Evolutionary conservation across 1,140 invertebrate species (phyloP).

Genomic region (Ptiloglossa arizonensis): DNA sequence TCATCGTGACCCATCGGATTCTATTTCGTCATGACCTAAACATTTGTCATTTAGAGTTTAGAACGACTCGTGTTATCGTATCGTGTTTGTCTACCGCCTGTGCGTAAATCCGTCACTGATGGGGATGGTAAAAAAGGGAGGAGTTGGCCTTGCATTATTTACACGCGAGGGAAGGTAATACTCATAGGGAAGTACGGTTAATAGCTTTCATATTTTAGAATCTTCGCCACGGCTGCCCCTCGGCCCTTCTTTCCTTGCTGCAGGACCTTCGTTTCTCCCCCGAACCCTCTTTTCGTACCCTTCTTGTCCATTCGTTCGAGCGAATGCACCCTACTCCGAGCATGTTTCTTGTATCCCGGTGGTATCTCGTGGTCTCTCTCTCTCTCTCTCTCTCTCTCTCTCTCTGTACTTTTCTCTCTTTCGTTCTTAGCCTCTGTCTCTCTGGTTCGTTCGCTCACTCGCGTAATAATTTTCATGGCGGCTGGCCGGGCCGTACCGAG

Average conservation of each 20-base stretch:
- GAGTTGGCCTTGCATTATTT: conserved; percentile 70
- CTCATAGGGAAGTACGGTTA: conserved; percentile 70
- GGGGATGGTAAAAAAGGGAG: neutral
- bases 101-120: too few species aligned
- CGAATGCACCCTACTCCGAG: conserved; percentile 5
- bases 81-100: too few species aligned
- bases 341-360: conserved; percentile 30
- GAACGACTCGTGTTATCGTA: too few species aligned
- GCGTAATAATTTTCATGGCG: conserved; percentile 68
- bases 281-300: conserved; percentile 46
- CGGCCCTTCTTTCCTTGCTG: conserved; percentile 44
- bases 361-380: too few species aligned
- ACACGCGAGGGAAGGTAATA: conserved; percentile 69
- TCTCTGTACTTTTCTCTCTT: too few species aligned
- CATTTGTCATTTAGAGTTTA: too few species aligned
- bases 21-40: too few species aligned
- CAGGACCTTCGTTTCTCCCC: conserved; percentile 36
- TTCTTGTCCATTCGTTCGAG: conserved; percentile 22
- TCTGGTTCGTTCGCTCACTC: too few species aligned
- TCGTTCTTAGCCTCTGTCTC: too few species aligned
- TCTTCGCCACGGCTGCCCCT: conserved; percentile 52
- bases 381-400: too few species aligned
- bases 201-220: conserved; percentile 77
- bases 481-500: conserved; percentile 48
- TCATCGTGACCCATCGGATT: too few species aligned